Conservation (phyloP, 2,888 invertebrate genomes). For the Agapetus fuscipes region DNA sequence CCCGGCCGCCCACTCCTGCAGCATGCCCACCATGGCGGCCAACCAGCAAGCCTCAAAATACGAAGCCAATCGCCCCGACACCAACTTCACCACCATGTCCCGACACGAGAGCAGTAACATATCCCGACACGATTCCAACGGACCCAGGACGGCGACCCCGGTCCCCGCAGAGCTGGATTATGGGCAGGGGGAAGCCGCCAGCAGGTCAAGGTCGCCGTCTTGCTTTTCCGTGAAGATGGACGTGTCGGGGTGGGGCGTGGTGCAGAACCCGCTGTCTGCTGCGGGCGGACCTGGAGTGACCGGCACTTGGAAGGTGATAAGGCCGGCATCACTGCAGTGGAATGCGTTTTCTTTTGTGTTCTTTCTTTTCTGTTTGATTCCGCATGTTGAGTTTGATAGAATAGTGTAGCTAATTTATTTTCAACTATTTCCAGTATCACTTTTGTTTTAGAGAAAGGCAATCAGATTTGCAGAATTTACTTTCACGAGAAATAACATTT, state of each 20-base stretch:
- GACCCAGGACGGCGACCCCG: slow-evolving; percentile 24
- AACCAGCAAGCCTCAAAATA: no score
- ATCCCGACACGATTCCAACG: slow-evolving; percentile 2
- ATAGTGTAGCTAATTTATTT: no score
- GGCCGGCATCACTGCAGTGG: slow-evolving; percentile 33
- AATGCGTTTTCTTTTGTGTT: background rate
- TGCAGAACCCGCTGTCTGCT: slow-evolving; percentile 32
- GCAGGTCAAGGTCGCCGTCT: no score
- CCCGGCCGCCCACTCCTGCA: slow-evolving; percentile 41
- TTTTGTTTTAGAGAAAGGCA: no score
- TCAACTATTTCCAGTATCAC: no score
- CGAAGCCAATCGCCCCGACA: slow-evolving; percentile 31
- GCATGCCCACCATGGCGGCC: slow-evolving; percentile 46
- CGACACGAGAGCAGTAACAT: slow-evolving; percentile 3
- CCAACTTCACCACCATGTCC: no score
- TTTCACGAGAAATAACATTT: no score
- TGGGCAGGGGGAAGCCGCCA: no score
- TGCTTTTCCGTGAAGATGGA: slow-evolving; percentile 46
- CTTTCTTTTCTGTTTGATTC: background rate
- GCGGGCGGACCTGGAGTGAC: slow-evolving; percentile 26
- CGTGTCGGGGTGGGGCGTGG: slow-evolving; percentile 35
- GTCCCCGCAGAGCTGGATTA: slow-evolving; percentile 38
- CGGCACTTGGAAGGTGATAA: slow-evolving; percentile 45
- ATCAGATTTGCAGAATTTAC: no score
- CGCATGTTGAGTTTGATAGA: no score